These are phyloP conservation scores for Martes martes DNA, from an alignment of 2,113 vertebrate genomes.

Conservation along the genomic window DNA sequence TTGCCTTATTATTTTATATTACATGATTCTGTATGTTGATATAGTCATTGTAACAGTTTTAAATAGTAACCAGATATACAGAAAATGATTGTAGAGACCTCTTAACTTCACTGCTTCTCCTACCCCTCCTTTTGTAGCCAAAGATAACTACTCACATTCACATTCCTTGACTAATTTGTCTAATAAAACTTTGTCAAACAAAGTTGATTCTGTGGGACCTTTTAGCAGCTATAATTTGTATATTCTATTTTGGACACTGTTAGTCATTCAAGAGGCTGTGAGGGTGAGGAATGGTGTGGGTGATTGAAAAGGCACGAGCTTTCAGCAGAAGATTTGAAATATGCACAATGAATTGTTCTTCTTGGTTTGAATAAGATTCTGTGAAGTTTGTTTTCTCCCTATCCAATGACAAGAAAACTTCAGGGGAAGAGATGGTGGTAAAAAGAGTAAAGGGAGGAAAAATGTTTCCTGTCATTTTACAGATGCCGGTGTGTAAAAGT, in stretches of 20 bases:
- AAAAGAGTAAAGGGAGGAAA: not conserved
- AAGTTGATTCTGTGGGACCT: not conserved
- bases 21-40: not conserved
- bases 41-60: not conserved
- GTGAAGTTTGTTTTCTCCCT: not conserved
- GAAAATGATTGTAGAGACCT: not conserved
- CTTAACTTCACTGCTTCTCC: not conserved
- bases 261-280: not conserved
- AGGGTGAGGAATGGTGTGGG: not conserved
- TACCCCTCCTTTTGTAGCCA: not conserved
- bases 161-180: not conserved
- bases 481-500: constrained; percentile 12
- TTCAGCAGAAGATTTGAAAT: not conserved
- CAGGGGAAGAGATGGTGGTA: not conserved
- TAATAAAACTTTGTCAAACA: not conserved
- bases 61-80: not conserved
- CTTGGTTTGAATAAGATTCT: not conserved
- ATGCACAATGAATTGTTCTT: not conserved
- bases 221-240: not conserved
- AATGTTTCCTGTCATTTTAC: not conserved
- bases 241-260: constrained; percentile 28
- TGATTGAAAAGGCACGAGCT: not conserved
- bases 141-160: not conserved
- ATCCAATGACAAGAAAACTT: not conserved
- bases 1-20: not conserved